Base-by-base conservation (phyloP, 2,113 vertebrate species). In the Boleophthalmus pectinirostris region DNA sequence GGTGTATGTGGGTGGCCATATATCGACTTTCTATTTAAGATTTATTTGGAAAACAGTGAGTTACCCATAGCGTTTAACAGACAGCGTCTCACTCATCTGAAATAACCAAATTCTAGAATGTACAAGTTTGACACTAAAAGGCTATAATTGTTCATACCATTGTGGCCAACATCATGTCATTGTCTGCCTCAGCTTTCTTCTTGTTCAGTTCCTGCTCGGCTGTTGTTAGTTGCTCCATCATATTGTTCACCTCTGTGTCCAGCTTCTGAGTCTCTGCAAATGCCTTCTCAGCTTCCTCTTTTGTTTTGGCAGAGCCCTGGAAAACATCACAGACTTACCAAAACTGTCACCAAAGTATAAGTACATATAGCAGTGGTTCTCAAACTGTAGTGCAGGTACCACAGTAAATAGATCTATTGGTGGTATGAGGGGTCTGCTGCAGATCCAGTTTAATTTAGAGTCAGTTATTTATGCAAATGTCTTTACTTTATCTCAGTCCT, bases 101-200 rank as follows among this genome's bases (percentile, higher is more conserved):
- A 43, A 43, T 10, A 10, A 43, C 10, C 1, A 43, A 43, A 43
- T 43, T 43, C 38, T 43, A 43, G 10, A 43, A 43, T 43, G 38
- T 43, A 43, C 38, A 43, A 43, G 38, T 43, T 43, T 10, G 10
- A 43, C 10, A 43, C 8, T 43, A 43, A 43, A 43, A 43, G 9
- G 38, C 38, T 43, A 43, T 43, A 43, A 43, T 1, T 49, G 49
- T 20, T 70, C 93, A 71, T 76, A 98, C 98, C 96, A 95, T 96
- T 3, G 83, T 80, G 0, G 98, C 97, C 96, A 98, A 97, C 95
- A 95, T 98, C 96, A 97, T 98, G 81, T 99, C 98, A 67, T 89
- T 91, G 73, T 96, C 95, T 0, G 97, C 96, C 24, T 95, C 95
- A 0, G 90, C 90, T 78, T 96, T 96, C 82, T 97, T 98, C 66